Conservation (phyloP, 2,888 invertebrate species). For the Platynereis dumerilii region DNA sequence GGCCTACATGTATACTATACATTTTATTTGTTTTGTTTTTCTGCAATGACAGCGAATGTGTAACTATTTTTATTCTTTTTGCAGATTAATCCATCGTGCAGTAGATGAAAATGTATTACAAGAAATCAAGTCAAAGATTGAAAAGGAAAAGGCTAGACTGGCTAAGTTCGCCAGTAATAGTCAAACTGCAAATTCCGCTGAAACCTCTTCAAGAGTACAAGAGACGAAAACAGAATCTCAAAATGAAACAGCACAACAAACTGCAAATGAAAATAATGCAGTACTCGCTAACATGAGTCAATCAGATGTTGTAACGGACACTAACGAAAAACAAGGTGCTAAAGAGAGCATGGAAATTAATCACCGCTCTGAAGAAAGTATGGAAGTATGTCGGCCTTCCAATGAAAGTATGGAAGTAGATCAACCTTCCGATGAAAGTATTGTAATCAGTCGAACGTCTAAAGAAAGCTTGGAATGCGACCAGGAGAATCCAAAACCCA, state of each 20-base stretch:
- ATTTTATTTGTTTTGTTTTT: background rate
- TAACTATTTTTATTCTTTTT: background rate
- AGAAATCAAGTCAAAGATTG: slow-evolving; percentile 44
- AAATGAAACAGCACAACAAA: slow-evolving; percentile 1
- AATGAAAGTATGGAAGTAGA: too few relatives aligned
- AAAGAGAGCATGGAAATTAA: too few relatives aligned
- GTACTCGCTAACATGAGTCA: background rate
- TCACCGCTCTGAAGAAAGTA: too few relatives aligned
- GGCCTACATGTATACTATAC: too few relatives aligned
- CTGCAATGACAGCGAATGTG: background rate
- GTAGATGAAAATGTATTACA: slow-evolving; percentile 46
- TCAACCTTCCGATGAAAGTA: too few relatives aligned
- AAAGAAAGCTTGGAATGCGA: too few relatives aligned
- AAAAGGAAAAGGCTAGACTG: slow-evolving; percentile 48
- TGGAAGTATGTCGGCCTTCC: too few relatives aligned
- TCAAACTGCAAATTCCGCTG: background rate
- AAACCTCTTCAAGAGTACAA: background rate
- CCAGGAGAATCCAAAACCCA: too few relatives aligned
- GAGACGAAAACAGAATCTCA: slow-evolving; percentile 17
- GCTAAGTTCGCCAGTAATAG: slow-evolving; percentile 37
- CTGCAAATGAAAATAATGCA: background rate
- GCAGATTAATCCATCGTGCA: slow-evolving; percentile 49
- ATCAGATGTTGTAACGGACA: background rate
- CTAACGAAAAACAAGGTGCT: background rate
- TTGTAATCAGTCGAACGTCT: too few relatives aligned